A percentile compares a stretch with the other conserved stretches of the same genome.
These are phyloP conservation scores for Lagopus muta DNA, from an alignment of 2,113 vertebrate genomes.

Conservation along the genomic window DNA sequence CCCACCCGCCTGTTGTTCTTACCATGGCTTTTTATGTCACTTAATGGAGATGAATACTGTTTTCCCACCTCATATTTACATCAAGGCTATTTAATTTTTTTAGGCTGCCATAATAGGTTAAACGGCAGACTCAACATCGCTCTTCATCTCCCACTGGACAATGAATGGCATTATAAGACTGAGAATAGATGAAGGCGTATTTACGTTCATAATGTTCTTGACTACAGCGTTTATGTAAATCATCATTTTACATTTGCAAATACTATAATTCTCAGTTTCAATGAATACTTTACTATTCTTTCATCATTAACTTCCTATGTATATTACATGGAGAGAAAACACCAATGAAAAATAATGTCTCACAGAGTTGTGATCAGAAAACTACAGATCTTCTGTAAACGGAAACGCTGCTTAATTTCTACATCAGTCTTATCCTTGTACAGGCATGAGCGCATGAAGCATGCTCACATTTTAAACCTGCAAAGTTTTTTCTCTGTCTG, in stretches of 20 bases:
- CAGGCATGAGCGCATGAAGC: neutral
- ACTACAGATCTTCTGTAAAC: neutral
- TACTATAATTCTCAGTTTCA: constrained; percentile 70
- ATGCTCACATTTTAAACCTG: neutral
- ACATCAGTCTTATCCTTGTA: neutral
- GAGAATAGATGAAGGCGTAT: constrained; percentile 68
- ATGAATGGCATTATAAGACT: constrained; percentile 66
- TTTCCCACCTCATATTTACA: constrained; percentile 73
- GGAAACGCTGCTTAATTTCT: constrained; percentile 2
- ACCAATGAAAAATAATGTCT: constrained; percentile 26
- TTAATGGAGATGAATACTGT: constrained; percentile 75
- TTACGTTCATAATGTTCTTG: constrained; percentile 70
- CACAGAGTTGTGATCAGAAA: constrained; percentile 31
- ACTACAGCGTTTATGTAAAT: constrained; percentile 77
- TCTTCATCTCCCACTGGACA: constrained; percentile 75
- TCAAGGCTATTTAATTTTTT: constrained; percentile 68
- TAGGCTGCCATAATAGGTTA: constrained; percentile 72
- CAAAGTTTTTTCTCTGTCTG: neutral
- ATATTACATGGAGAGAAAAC: constrained; percentile 38
- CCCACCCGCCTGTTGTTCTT: constrained; percentile 61
- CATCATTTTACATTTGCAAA: constrained; percentile 77
- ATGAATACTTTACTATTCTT: constrained; percentile 64
- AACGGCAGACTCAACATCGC: constrained; percentile 67
- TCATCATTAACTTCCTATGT: constrained; percentile 54
- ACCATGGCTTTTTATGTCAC: constrained; percentile 56